Conservation (phyloP, 2,888 invertebrate genomes). For the Lagria hirta region DNA sequence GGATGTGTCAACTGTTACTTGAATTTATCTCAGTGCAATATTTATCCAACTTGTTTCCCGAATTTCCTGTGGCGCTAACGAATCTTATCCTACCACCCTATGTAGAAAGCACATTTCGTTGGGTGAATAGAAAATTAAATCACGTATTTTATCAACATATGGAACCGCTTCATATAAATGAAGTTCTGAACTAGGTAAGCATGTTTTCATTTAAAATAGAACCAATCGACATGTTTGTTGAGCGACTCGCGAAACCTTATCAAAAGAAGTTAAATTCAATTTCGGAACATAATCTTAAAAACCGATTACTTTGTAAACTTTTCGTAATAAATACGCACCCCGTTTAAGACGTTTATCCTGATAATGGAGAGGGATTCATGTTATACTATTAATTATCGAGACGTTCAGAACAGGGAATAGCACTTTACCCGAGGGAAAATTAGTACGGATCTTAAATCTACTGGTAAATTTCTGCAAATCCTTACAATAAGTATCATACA, state of each 20-base stretch:
- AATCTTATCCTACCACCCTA: slow-evolving; percentile 30
- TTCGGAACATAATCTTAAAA: slow-evolving; percentile 42
- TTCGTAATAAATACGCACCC: slow-evolving; percentile 34
- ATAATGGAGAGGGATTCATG: slow-evolving; percentile 42
- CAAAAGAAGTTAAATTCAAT: slow-evolving; percentile 42
- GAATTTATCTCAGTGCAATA: slow-evolving; percentile 24
- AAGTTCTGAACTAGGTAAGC: slow-evolving; percentile 15
- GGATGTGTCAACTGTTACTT: slow-evolving; percentile 23
- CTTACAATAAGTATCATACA: slow-evolving; percentile 14
- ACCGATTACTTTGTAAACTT: slow-evolving; percentile 42
- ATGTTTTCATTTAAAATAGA: slow-evolving; percentile 35
- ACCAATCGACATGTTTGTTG: slow-evolving; percentile 34
- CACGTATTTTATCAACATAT: slow-evolving; percentile 3
- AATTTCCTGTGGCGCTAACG: slow-evolving; percentile 39
- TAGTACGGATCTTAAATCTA: slow-evolving; percentile 24
- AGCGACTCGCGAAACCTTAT: slow-evolving; percentile 27
- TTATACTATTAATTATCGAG: slow-evolving; percentile 48
- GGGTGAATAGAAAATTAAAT: slow-evolving; percentile 29
- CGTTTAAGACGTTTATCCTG: slow-evolving; percentile 39
- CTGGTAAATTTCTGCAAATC: slow-evolving; percentile 21
- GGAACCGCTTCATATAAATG: slow-evolving; percentile 8
- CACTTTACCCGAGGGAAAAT: slow-evolving; percentile 42
- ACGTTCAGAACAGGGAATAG: slow-evolving; percentile 47
- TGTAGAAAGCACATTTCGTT: slow-evolving; percentile 13
- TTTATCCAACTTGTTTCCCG: slow-evolving; percentile 31